Base-by-base conservation (phyloP, 1,140 invertebrate genomes). In the Hetaerina americana region DNA sequence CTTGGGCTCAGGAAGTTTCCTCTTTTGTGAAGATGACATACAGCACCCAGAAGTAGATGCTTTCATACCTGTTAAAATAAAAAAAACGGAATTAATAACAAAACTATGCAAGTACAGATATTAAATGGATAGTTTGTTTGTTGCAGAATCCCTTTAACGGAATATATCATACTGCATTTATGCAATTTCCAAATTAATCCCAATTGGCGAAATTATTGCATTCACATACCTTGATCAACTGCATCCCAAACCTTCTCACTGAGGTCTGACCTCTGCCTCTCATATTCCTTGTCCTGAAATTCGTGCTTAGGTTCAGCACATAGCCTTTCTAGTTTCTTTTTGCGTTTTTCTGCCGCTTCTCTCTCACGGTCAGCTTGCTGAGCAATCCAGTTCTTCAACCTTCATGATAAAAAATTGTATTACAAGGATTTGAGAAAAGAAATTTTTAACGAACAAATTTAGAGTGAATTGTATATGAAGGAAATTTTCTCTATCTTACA, bases 311-410 rank as follows among this genome's bases (percentile, higher is more conserved):
- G 92, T 75, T 89, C 84, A 22, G 89, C 84, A 26, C 87, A 81
- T 8, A 95, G 77, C 75, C 89, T 88, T 78, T 92, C 90, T 24
- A 95, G 78, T 80, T 93, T 93, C 72, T 89, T 90, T 74, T 91
- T 87, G 77, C 90, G 92, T 8, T 88, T 82, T 73, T 92, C 89
- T 26, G 85, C 86, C 0, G 86, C 86, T 78, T 94, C 92, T 29
- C 87, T 84, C 76, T 97, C 90, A 40, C 91, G 82, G 26, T 94
- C 89, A 27, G 87, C 86, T 80, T 95, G 89, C 75, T 93, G 92
- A 8, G 90, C 88, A 28, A 97, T 86, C 93, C 94, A 97, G 68
- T 92, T 91, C 77, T 95, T 93, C 22, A 97, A 77, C 73, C 82
- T 83, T 70, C 8, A 76, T 68, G 10, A 66, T 5, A 71, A 5